Evolutionary conservation across 1,140 invertebrate species (phyloP), one percentile per base, ranked within the genome.

Genomic region (Phymastichus coffea): DNA sequence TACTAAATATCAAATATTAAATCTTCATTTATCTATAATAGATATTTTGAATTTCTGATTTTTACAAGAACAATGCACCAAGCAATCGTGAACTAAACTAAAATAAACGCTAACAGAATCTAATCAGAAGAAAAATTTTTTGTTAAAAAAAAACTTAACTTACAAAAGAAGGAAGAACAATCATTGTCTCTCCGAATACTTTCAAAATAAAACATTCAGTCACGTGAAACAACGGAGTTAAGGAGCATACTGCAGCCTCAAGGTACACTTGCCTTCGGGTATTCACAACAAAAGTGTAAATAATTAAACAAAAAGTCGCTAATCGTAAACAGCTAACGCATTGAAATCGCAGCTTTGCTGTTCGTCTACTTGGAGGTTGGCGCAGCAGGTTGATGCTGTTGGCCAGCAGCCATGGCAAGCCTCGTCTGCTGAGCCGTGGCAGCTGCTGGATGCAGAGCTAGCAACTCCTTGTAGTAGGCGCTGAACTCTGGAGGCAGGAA

Each of bases 401-500:
- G 35, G 12, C 40, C 41, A 15, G 60, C 72, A 55, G 70, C 43
- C 56, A 77, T 72, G 61, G 70, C 69, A 60, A 77, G 69, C 74
- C 74, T 77, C 68, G 75, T 65, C 66, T 78, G 77, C 6, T 47
- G 51, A 7, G 41, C 15, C 14, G 52, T 14, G 28, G 6, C 28
- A 7, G 28, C 28, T 33, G 12, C 6, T 12, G 59, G 74, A 69
- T 30, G 70, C 70, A 57, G 74, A 72, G 61, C 72, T 47, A 79
- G 62, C 28, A 77, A 61, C 68, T 80, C 76, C 59, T 79, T 79
- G 55, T 79, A 79, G 63, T 79, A 79, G 47, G 77, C 76, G 68
- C 64, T 76, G 44, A 80, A 69, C 43, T 80, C 77, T 4, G 77
- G 74, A 15, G 74, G 60, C 35, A 79, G 55, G 56, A 73, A 75